Base-by-base conservation (phyloP, 1,140 invertebrate species). In the Hetaerina americana region DNA sequence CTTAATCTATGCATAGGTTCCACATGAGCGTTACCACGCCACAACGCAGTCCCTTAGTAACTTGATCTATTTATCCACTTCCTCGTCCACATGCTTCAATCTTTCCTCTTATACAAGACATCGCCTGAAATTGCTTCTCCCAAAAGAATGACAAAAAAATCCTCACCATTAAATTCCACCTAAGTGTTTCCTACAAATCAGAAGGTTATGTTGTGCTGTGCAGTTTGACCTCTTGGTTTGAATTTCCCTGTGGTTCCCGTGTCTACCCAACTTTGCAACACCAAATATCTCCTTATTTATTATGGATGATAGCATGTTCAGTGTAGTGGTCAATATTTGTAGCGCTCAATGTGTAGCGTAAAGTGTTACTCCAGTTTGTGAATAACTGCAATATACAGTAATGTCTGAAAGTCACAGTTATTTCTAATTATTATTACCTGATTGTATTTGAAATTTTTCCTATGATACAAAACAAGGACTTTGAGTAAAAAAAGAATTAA, bases 341-440 rank as follows among this genome's bases (percentile, higher is more conserved):
- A 73, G 72, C 75, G 75, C 76, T 75, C 75, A 75, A 77, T 77
- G 76, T 75, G 75, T 75, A 76, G 76, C 73, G 75, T 75, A 76
- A 74, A 72, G 74, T 76, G 75, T 69, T 70, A 73, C 73, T 72
- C 75, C 71, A 72, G 73, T 73, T 73, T 72, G 71, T 73, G 72
- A 28, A 57, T 68, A 70, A 40, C 27, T 70, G 24, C 49, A 70
- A 12, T 26, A 72, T 72, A 73, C 71, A 75, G 72, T 73, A 74
- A 72, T 69, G 72, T 73, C 72, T 70, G 68, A 74, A 73, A 71
- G 69, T 73, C 72, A 26, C 26, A 66, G 67, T 49, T 27, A 57
- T 57, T 57, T 57, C 40, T 57, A 57, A 57, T 57, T 57, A 57
- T 57, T 57, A 57, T 18, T 18, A 5, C 40, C 22, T 12, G 40